These are phyloP conservation scores for Dromaius novaehollandiae DNA, from an alignment of 2,113 vertebrate genomes.

Conservation along the genomic window DNA sequence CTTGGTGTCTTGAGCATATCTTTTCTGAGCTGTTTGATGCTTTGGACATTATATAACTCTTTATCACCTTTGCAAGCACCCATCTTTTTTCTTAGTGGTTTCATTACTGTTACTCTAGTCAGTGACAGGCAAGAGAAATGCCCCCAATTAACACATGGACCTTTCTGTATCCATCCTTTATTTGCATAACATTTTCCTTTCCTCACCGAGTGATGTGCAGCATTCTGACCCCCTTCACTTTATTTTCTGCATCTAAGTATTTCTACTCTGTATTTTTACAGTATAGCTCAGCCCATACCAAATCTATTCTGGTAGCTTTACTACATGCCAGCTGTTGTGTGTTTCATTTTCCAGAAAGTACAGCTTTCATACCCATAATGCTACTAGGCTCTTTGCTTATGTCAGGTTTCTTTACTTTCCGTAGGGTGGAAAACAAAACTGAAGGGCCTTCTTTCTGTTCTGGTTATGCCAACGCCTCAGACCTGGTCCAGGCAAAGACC, in stretches of 20 bases:
- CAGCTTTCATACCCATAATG: not conserved
- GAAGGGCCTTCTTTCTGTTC: not conserved
- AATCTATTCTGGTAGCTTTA: not conserved
- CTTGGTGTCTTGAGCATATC: not conserved
- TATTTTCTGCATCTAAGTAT: constrained; percentile 6
- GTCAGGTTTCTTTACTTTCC: not conserved
- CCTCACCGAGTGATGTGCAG: not conserved
- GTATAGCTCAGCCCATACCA: not conserved
- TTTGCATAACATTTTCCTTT: constrained; percentile 1
- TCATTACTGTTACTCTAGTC: not conserved
- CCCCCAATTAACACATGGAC: not conserved
- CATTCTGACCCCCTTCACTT: constrained; percentile 11
- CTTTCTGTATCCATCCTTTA: not conserved
- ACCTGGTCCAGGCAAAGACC: not conserved
- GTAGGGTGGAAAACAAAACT: not conserved
- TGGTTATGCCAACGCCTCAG: not conserved
- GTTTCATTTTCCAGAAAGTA: not conserved
- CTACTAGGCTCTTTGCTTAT: not conserved
- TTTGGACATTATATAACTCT: not conserved
- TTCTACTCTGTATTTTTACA: not conserved
- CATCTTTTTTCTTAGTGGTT: not conserved
- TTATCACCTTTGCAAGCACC: not conserved
- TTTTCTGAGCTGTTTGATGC: not conserved
- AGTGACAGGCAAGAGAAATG: constrained; percentile 15
- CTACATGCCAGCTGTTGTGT: not conserved